Evolutionary conservation across 2,113 vertebrate genomes (phyloP).

Genomic region (Lasiurus borealis): DNA sequence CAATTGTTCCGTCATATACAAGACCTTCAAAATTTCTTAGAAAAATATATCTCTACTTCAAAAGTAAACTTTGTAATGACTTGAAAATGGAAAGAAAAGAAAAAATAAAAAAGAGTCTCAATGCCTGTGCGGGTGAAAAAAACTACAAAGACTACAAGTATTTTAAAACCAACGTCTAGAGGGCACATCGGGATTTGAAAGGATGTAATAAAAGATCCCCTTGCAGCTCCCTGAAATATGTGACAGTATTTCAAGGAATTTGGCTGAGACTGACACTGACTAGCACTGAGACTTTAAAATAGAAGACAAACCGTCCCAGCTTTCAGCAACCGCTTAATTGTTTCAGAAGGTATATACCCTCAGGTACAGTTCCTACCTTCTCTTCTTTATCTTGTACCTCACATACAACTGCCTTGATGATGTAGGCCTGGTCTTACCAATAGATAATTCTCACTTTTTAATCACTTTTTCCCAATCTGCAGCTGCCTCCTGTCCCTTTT

Average conservation of each 20-base stretch:
- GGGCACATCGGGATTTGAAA: conserved; percentile 78
- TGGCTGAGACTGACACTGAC: conserved; percentile 70
- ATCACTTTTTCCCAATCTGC: background rate
- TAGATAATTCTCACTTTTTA: background rate
- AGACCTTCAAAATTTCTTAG: conserved; percentile 62
- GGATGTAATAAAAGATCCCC: conserved; percentile 76
- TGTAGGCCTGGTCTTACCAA: background rate
- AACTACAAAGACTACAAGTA: conserved; percentile 51
- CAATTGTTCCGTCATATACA: conserved; percentile 44
- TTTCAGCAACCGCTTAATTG: conserved; percentile 57
- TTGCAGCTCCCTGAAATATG: conserved; percentile 75
- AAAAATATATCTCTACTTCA: conserved; percentile 68
- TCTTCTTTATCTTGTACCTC: background rate
- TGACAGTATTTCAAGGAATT: conserved; percentile 82
- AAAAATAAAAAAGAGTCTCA: background rate
- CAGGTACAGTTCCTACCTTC: background rate
- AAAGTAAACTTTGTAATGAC: conserved; percentile 72
- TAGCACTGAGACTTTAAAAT: conserved; percentile 79
- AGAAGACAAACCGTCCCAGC: conserved; percentile 75
- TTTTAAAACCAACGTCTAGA: conserved; percentile 79
- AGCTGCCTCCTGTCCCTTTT: background rate
- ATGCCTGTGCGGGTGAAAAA: background rate
- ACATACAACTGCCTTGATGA: background rate
- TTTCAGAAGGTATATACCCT: conserved; percentile 40
- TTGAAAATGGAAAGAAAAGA: conserved; percentile 20